Evolutionary conservation across 2,888 invertebrate genomes (phyloP), one percentile per base, ranked within the genome.

Genomic region (Epistrophella euchroma): DNA sequence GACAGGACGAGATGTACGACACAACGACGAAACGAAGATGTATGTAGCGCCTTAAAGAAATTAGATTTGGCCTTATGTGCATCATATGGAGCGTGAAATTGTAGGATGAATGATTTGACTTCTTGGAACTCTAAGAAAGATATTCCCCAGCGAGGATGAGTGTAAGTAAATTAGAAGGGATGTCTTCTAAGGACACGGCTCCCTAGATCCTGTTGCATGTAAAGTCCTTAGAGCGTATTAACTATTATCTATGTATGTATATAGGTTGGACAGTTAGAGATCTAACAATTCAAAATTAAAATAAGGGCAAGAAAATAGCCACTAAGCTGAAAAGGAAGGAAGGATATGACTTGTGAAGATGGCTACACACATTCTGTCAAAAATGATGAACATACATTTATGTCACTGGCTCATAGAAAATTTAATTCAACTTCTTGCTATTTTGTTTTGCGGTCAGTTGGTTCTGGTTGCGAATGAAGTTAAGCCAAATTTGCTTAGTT

Each of bases 51-150:
- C 86, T 86, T 86, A 17, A 77, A 86, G 82, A 86, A 78, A 78
- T 86, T 86, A 86, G 82, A 58, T 86, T 86, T 86, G 77, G 76
- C 70, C 73, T 82, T 86, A 82, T 82, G 58, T 64, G 82, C 25
- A 58, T 47, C 77, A 86, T 82, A 86, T 86, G 86, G 82, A 82
- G 82, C 78, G 82, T 82, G 81, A 82, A 82, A 86, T 82, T 86
- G 77, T 82, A 71, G 78, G 62, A 66, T 66, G 82, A 86, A 86
- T 70, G 52, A 77, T 86, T 70, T 74, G 82, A 58, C 58, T 74
- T 56, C 68, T 70, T 64, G 37, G 17, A 50, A 40, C 15, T 40
- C 50, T 5, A 19, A 37, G 55, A 70, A 78, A 55, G 47, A 32
- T 32, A 47, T 56, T 64, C 47, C 47, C 45, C 19, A 6, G 50